Evolutionary conservation across 2,113 vertebrate genomes (phyloP).

Genomic region (Meles meles): DNA sequence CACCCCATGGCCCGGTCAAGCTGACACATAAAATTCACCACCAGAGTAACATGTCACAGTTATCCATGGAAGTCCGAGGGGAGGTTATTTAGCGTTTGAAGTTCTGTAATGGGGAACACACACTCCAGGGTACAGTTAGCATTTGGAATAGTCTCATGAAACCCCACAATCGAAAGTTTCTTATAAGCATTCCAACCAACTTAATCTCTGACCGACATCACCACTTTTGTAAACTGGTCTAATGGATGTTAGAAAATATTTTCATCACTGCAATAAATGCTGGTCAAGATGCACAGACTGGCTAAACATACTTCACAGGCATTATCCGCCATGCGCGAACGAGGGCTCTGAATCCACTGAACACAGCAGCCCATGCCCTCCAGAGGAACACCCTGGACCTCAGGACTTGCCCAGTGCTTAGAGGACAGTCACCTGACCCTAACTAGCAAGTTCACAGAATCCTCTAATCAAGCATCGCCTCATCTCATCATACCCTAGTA

Average conservation of each 20-base stretch:
- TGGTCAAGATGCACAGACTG: neutral
- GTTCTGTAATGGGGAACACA: neutral
- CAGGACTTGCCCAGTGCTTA: no score
- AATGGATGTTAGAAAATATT: neutral
- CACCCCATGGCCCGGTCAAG: neutral
- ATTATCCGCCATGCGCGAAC: no score
- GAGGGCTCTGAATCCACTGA: fast-evolving
- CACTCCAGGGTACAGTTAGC: neutral
- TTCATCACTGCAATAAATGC: neutral
- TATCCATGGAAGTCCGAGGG: neutral
- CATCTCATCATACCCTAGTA: no score
- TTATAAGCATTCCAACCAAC: neutral
- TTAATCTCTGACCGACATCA: neutral
- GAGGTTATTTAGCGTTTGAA: neutral
- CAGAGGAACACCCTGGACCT: neutral
- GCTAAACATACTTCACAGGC: neutral
- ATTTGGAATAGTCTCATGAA: neutral
- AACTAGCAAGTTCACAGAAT: neutral
- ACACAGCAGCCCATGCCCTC: neutral
- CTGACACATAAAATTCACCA: neutral
- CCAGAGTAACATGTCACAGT: neutral
- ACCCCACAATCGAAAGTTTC: neutral
- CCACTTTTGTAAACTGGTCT: neutral
- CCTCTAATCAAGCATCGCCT: neutral
- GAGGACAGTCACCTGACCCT: neutral